A percentile compares a stretch with the other conserved stretches of the same genome.
Evolutionary conservation across 1,140 invertebrate species (phyloP).

Genomic region (Bradysia coprophila): DNA sequence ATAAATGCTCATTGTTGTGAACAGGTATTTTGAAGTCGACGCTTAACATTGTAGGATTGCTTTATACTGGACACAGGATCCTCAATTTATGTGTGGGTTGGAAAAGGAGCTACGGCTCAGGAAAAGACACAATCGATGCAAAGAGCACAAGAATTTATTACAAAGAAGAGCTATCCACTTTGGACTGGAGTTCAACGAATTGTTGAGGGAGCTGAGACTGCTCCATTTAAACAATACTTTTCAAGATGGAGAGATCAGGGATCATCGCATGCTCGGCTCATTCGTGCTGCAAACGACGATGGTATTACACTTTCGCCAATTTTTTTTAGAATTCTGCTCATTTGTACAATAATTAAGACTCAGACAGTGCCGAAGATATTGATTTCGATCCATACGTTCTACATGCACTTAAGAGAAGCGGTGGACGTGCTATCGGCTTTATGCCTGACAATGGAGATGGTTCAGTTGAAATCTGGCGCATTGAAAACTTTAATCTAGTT

Average conservation of each 20-base stretch:
- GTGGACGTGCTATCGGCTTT: slow-evolving; percentile 38
- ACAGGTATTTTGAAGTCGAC: no score
- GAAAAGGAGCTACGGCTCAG: slow-evolving; percentile 49
- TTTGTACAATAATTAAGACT: no score
- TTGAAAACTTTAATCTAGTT: slow-evolving; percentile 35
- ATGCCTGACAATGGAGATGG: slow-evolving; percentile 54
- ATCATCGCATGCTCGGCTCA: slow-evolving; percentile 33
- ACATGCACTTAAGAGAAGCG: slow-evolving; percentile 22
- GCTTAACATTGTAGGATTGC: no score
- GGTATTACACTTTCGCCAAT: slow-evolving; percentile 7
- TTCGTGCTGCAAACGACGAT: slow-evolving; percentile 25
- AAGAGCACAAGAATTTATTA: slow-evolving; percentile 51
- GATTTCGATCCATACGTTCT: slow-evolving; percentile 17
- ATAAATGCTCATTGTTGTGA: slow-evolving; percentile 4
- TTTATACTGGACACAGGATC: slow-evolving; percentile 70
- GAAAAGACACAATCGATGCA: slow-evolving; percentile 63
- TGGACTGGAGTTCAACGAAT: slow-evolving; percentile 57
- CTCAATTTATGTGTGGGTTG: slow-evolving; percentile 74
- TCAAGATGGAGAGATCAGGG: slow-evolving; percentile 46
- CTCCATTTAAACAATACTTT: slow-evolving; percentile 65
- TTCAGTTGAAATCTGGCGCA: slow-evolving; percentile 26
- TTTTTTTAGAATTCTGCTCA: background rate
- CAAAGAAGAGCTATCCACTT: slow-evolving; percentile 50
- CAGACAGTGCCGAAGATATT: slow-evolving; percentile 15
- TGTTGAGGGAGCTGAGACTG: slow-evolving; percentile 52